Conservation (phyloP, 2,797 vertebrate genomes). For the Scarus forsteni region DNA sequence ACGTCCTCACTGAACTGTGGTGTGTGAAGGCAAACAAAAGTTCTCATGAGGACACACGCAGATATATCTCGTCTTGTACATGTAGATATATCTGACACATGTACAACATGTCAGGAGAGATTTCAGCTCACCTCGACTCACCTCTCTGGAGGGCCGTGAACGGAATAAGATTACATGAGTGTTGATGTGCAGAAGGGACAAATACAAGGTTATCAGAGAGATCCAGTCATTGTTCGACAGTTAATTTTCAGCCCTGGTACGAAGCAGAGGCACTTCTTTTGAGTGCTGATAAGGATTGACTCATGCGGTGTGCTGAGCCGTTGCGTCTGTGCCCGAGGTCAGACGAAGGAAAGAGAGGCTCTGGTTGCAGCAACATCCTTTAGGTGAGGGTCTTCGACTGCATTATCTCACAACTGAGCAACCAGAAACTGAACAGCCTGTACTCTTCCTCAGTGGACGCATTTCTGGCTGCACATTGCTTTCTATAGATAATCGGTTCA, state of each 20-base stretch:
- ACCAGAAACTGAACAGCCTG: conserved; percentile 32
- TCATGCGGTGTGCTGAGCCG: conserved; percentile 68
- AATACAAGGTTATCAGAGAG: conserved; percentile 83
- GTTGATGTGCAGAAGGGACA: conserved; percentile 45
- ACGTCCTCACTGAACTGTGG: conserved; percentile 34
- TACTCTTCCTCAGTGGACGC: conserved; percentile 24
- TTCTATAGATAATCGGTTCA: conserved; percentile 5
- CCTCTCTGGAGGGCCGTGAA: conserved; percentile 48
- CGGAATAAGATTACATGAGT: conserved; percentile 59
- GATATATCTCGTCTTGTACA: conserved; percentile 14
- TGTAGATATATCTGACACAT: conserved; percentile 44
- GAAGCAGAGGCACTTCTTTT: conserved; percentile 74
- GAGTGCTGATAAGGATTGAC: conserved; percentile 80
- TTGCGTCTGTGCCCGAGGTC: conserved; percentile 67
- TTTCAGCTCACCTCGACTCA: conserved; percentile 69
- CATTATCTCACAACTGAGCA: conserved; percentile 37
- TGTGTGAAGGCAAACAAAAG: neutral
- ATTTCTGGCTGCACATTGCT: neutral
- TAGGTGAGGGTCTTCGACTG: conserved; percentile 62
- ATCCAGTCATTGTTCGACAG: conserved; percentile 82
- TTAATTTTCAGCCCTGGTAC: conserved; percentile 78
- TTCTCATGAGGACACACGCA: conserved; percentile 18
- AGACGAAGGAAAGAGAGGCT: conserved; percentile 62
- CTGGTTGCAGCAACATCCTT: conserved; percentile 70
- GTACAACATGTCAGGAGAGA: conserved; percentile 68